Evolutionary conservation across 2,113 vertebrate genomes (phyloP).

Genomic region (Rallus limicola): DNA sequence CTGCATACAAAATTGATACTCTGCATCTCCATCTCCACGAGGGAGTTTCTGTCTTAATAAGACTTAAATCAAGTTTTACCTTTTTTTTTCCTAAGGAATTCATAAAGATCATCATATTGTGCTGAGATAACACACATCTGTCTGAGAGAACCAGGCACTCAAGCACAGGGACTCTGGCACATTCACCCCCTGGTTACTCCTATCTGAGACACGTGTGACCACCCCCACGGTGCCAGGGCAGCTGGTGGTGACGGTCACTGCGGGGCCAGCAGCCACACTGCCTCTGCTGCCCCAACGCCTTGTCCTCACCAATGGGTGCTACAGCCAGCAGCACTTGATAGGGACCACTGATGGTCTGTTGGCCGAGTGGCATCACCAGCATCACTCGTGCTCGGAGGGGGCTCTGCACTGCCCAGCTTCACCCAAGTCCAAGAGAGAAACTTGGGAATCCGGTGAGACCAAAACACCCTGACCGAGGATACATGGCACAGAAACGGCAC

Average conservation of each 20-base stretch:
- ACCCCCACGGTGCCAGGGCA: accelerated
- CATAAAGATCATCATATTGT: neutral
- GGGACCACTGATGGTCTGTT: neutral
- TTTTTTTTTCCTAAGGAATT: neutral
- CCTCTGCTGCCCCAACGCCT: neutral
- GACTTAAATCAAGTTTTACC: slow-evolving; percentile 46
- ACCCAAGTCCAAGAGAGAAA: too few species aligned
- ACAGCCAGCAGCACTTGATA: accelerated
- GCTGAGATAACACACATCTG: neutral
- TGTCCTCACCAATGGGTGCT: accelerated
- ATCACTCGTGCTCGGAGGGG: too few species aligned
- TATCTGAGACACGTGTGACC: too few species aligned
- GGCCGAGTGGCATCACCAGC: neutral
- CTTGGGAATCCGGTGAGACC: neutral
- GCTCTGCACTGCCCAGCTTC: neutral
- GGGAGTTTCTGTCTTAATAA: slow-evolving; percentile 52
- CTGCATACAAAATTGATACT: slow-evolving; percentile 60
- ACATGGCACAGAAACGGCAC: neutral
- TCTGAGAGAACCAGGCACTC: neutral
- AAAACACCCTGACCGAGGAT: neutral
- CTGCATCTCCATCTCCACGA: slow-evolving; percentile 16
- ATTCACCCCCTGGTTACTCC: neutral
- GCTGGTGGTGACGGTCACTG: too few species aligned
- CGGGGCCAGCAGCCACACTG: neutral
- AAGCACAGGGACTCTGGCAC: neutral